Evolutionary conservation across 92 coral and sea anemone genomes (phyloP), one percentile per base, ranked within the genome.

Genomic region (Hydrozoanthus gracilis): DNA sequence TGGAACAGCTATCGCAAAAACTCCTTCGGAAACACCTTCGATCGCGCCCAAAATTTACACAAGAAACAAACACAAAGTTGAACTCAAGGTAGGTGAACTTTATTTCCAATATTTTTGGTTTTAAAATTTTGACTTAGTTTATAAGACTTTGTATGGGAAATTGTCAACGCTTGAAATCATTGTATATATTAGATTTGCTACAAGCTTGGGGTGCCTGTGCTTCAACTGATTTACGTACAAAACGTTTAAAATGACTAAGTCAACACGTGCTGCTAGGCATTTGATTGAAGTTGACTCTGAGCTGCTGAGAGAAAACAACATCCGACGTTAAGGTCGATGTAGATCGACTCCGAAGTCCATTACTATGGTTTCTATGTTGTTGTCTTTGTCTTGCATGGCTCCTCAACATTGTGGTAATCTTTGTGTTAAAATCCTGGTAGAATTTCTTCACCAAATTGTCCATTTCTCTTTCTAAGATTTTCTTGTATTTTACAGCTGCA

Each of bases 391-490:
- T 49, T 74, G 58, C 8, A 27, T 74, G 79, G 8, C 11, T 50
- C 5, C 51, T n/a, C 79, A 74, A 16, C 61, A 74, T 14, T 20
- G 61, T 15, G 48, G 0, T 50, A 74, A 14, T 50, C 51, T 14
- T 48, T 5, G 79, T 39, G 44, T 48, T 46, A n/a, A 74, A 49
- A 7, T 51, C 18, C 51, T 50, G 58, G 44, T 60, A 74, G 61
- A 74, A 74, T 50, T 49, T 44, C 51, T 74, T 74, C 60, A 74
- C 79, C 6, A 74, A 49, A 74, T 17, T 74, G 56, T 74, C 58
- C 79, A 74, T 74, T 20, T 74, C 79, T 27, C 18, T 60, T 14
- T n/a, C 47, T 5, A 74, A 60, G 8, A 9, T 74, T 17, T n/a
- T 74, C 20, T 74, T 74, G 79, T 49, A 60, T 49, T 74, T 74